Evolutionary conservation across 2,888 invertebrate genomes (phyloP).

Genomic region (Cephus pulcher): DNA sequence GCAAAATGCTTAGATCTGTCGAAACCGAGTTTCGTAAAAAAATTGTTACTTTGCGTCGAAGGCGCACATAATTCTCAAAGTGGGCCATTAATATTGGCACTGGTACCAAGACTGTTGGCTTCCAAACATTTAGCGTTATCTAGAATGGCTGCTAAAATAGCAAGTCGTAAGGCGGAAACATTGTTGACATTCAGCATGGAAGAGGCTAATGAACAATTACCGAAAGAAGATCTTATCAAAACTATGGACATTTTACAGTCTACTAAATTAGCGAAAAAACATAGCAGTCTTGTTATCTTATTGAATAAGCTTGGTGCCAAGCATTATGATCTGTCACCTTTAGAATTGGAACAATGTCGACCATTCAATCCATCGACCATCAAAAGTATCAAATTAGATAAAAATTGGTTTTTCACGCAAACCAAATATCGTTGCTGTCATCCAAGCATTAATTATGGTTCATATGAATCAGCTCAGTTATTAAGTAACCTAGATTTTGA

Average conservation of each 20-base stretch:
- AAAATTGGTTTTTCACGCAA: constrained; percentile 75
- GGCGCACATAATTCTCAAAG: constrained; percentile 78
- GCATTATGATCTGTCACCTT: constrained; percentile 74
- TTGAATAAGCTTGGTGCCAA: constrained; percentile 74
- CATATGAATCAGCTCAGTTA: constrained; percentile 70
- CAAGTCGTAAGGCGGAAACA: constrained; percentile 76
- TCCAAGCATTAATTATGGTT: constrained; percentile 58
- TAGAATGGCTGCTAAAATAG: constrained; percentile 78
- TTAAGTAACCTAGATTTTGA: constrained; percentile 71
- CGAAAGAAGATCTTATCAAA: constrained; percentile 77
- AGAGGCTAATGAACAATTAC: constrained; percentile 74
- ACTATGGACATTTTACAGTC: constrained; percentile 73
- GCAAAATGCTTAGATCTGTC: constrained; percentile 70
- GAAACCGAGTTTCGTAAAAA: constrained; percentile 77
- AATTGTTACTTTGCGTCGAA: constrained; percentile 77
- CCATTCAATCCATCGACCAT: constrained; percentile 73
- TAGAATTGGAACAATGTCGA: constrained; percentile 73
- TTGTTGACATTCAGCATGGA: constrained; percentile 74
- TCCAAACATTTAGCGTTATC: constrained; percentile 77
- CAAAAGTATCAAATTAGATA: constrained; percentile 71
- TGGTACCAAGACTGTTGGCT: constrained; percentile 75
- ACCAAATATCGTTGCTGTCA: constrained; percentile 71
- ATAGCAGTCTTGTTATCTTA: constrained; percentile 68
- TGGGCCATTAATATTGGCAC: constrained; percentile 75
- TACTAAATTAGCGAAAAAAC: constrained; percentile 74